Conservation (phyloP, 2,113 vertebrate genomes). For the Neotoma lepida region DNA sequence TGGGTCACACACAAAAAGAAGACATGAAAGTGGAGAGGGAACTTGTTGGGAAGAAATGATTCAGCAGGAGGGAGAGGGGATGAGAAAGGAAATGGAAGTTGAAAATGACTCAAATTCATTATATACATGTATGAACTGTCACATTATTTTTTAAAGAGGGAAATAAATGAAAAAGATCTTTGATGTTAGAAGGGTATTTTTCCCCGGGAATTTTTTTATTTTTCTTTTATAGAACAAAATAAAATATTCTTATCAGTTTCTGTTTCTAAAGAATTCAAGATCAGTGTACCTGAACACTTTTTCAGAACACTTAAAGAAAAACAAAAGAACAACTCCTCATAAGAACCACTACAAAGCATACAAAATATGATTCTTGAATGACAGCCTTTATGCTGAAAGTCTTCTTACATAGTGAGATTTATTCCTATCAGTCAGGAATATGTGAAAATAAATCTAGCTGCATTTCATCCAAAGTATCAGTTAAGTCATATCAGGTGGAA, state of each 20-base stretch:
- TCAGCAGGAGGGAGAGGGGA: background rate
- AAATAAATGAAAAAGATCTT: background rate
- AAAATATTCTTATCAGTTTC: background rate
- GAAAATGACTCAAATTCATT: background rate
- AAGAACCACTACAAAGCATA: background rate
- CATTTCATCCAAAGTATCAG: background rate
- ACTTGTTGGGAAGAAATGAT: background rate
- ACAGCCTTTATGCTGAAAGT: background rate
- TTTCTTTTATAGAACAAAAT: background rate
- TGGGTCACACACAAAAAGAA: background rate
- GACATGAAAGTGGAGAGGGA: too few relatives aligned
- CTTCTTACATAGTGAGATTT: constrained; percentile 11
- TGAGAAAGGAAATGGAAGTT: background rate
- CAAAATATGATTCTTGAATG: background rate
- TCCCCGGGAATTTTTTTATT: background rate
- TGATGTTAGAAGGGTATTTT: background rate
- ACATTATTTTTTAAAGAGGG: background rate
- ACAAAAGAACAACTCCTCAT: background rate
- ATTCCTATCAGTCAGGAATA: background rate
- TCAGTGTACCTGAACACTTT: background rate
- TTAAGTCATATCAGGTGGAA: constrained; percentile 20
- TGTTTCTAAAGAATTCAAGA: constrained; percentile 8
- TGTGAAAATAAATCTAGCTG: constrained; percentile 4
- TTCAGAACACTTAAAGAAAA: background rate
- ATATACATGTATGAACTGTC: background rate